phyloP scores from a whole-genome alignment of 1,140 invertebrate genomes.

The Cydia splendana region DNA sequence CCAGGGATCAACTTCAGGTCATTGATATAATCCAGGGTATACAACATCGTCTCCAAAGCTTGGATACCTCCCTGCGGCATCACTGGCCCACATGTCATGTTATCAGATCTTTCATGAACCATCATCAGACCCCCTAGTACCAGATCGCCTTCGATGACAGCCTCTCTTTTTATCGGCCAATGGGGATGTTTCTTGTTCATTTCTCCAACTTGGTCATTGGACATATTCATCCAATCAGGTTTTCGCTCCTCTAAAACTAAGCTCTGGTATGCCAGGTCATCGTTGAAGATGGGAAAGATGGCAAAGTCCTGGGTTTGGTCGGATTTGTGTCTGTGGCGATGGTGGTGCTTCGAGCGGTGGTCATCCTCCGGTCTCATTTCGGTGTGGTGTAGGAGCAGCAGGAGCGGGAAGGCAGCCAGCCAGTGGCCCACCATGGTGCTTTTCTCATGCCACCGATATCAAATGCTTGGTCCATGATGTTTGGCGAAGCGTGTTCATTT shows the following conservation, averaged over 20 bases:
- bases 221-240: constrained; percentile 60
- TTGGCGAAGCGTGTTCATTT: constrained; percentile 47
- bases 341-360: constrained; percentile 53
- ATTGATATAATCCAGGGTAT: constrained; percentile 91
- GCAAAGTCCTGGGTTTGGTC: constrained; percentile 40
- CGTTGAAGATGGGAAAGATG: not conserved
- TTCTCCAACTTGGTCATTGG: constrained; percentile 63
- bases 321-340: constrained; percentile 65
- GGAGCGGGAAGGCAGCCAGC: constrained; percentile 58
- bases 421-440: constrained; percentile 60
- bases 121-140: constrained; percentile 96
- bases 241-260: constrained; percentile 40
- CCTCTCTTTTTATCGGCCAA: constrained; percentile 94
- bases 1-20: constrained; percentile 83
- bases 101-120: constrained; percentile 84
- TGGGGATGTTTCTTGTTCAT: constrained; percentile 67
- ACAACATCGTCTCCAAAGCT: constrained; percentile 95
- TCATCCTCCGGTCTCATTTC: constrained; percentile 56
- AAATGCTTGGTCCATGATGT: constrained; percentile 52
- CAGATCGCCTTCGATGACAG: constrained; percentile 91
- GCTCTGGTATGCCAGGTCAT: constrained; percentile 35
- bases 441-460: constrained; percentile 59
- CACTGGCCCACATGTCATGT: constrained; percentile 91
- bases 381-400: constrained; percentile 49
- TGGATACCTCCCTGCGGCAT: constrained; percentile 97